These are phyloP conservation scores for Struthidea cinerea DNA, from an alignment of 2,113 vertebrate species.

Conservation along the genomic window DNA sequence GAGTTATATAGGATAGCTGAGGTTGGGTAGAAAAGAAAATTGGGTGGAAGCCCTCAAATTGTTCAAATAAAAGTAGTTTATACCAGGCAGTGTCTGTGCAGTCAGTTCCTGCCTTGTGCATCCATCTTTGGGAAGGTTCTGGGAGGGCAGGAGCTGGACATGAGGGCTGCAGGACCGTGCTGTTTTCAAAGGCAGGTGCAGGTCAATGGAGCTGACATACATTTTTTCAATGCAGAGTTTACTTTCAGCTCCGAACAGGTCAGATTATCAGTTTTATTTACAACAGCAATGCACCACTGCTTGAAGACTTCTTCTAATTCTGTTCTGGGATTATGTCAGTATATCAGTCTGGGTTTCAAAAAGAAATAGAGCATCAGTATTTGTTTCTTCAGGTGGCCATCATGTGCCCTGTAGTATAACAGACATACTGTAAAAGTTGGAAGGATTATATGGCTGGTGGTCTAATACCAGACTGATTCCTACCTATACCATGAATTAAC, in stretches of 20 bases:
- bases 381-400: not conserved
- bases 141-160: not conserved
- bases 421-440: not conserved
- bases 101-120: not conserved
- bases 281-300: not conserved
- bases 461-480: not conserved
- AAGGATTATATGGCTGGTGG: not conserved
- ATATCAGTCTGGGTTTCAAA: not conserved
- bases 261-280: not conserved
- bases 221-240: not conserved
- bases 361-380: not conserved
- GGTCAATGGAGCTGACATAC: not conserved
- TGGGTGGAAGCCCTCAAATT: accelerated
- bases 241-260: not conserved
- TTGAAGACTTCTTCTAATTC: not conserved
- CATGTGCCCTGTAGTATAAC: not conserved
- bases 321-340: not conserved
- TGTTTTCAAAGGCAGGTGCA: not conserved
- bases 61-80: not conserved
- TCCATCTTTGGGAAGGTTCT: not conserved
- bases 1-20: not conserved
- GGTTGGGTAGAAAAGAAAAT: not conserved
- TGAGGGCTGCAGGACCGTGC: not conserved
- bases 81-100: not conserved
- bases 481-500: not conserved